These are phyloP conservation scores for Origma solitaria DNA, from an alignment of 2,113 vertebrate genomes.

Conservation along the genomic window DNA sequence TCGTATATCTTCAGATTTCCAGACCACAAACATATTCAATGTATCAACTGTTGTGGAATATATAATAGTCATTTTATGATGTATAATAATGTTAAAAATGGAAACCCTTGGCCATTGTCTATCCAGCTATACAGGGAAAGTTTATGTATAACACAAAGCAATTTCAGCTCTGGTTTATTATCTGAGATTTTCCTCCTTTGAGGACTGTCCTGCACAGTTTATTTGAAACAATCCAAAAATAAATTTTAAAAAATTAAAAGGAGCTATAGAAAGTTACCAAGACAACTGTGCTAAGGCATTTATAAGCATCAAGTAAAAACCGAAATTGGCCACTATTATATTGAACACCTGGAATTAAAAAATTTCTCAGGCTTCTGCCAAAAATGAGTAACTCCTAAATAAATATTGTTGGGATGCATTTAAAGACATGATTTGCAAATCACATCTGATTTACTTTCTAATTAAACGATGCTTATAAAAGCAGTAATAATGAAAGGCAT, in stretches of 20 bases:
- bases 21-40: neutral
- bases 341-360: neutral
- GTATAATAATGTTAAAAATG: neutral
- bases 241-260: neutral
- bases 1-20: neutral
- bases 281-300: neutral
- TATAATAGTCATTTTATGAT: neutral
- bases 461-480: conserved; percentile 18
- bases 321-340: neutral
- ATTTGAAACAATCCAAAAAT: neutral
- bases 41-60: neutral
- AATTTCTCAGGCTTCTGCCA: neutral
- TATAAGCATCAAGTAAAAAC: neutral
- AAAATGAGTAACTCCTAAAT: neutral
- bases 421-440: conserved; percentile 32
- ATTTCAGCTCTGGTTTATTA: neutral
- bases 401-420: neutral
- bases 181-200: neutral
- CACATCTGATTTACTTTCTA: conserved; percentile 29
- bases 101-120: neutral
- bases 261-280: neutral
- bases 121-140: neutral
- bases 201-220: neutral
- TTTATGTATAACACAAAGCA: neutral
- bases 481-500: neutral